Evolutionary conservation across 2,888 invertebrate species (phyloP), one percentile per base, ranked within the genome.

Genomic region (Eupeodes latifasciatus): DNA sequence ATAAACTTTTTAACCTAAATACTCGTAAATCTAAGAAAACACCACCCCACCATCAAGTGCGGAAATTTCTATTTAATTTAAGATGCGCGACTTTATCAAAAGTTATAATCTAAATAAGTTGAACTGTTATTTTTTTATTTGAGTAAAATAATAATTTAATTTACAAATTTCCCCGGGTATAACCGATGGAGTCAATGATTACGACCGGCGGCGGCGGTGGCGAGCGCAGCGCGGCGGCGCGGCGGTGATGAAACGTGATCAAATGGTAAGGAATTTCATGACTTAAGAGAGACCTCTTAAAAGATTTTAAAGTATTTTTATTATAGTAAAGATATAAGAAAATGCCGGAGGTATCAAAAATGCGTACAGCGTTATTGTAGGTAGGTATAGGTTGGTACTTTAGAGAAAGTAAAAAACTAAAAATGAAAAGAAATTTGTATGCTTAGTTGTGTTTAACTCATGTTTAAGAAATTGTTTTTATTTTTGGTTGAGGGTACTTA

Each of bases 81-180:
- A 27, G 27, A 27, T 27, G 27, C 27, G 47, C 27, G 47, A 55
- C 64, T 77, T 49, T 53, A 49, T 71, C 57, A 34, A 78, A 67
- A 69, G 36, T 27, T 7, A 64, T 71, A 59, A 79, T 69, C 14
- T 34, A 4, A 40, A 27, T 40, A 5, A 40, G 40, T 40, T 47
- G 61, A 74, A 19, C 36, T 67, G 44, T 36, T 53, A 12, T 79
- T 78, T 84, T 80, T 75, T 40, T 57, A 80, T 66, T 27, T 83
- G 47, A 76, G 69, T 72, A 76, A 76, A 86, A 87, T 80, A 79
- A 80, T 83, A 80, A 87, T 87, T 87, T 67, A 79, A 87, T 87
- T 83, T 76, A 83, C 79, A 87, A 82, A 80, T 87, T 87, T 76
- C 71, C 82, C 75, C 9, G 4, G 7, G 7, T 53, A 16, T 27